Base-by-base conservation (phyloP, 2,888 invertebrate species). In the Pristionchus fissidentatus region DNA sequence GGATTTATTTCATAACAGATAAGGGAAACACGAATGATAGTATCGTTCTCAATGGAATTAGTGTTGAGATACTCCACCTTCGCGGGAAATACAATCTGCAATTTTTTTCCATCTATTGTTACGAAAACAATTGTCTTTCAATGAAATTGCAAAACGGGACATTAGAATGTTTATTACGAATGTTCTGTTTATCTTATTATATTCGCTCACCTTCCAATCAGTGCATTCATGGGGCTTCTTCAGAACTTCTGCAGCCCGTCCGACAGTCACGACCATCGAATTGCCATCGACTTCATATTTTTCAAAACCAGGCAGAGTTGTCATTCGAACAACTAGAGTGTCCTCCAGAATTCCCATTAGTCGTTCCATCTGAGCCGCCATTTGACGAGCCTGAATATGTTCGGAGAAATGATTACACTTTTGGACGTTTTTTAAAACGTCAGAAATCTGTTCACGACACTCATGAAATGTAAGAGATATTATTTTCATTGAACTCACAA, bases 1-100 rank as follows among this genome's bases (percentile, higher is more conserved):
- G 88, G 88, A 82, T 89, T 89, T 22, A 60, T 52, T 7, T 77
- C 73, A 84, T 85, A 66, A 38, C 82, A 83, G 79, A 87, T 70
- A 83, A 88, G 19, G 3, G 80, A 78, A 15, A 84, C 82, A 19
- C 85, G 84, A 43, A 85, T 84, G 19, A 75, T 32, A 41, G 81
- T 84, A 26, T 46, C 43, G 26, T 82, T 62, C 13, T 26, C 49
- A 3, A 84, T 52, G 0, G 26, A 38, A 19, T 70, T 26, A 19
- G 70, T 70, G 32, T 83, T 83, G 22, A 83, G 73, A 55, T 83
- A 83, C 43, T 83, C 70, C 2, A 83, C 83, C 35, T 52, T 83
- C 52, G 32, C 70, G 15, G 83, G 83, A 55, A 83, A 83, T 1
- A 52, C 70, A 73, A 83, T 38, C 83, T 83, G 52, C 35, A 77